phyloP scores from a whole-genome alignment of 2,888 invertebrate genomes.

The Tetragonula carbonaria region DNA sequence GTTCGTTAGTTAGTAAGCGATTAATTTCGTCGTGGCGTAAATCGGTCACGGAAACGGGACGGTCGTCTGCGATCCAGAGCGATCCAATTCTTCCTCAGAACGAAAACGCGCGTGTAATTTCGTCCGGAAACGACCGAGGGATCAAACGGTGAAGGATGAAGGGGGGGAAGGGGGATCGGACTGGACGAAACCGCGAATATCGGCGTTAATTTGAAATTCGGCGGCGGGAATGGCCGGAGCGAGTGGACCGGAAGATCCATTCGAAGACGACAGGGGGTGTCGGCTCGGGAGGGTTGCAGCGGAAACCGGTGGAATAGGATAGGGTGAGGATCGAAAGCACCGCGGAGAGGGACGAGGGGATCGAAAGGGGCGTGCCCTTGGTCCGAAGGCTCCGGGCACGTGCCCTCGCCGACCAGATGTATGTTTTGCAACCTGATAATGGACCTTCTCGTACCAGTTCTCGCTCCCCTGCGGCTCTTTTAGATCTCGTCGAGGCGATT shows the following conservation, averaged over 20 bases:
- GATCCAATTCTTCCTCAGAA: neutral
- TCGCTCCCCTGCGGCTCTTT: slow-evolving; percentile 80
- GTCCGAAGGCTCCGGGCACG: slow-evolving; percentile 77
- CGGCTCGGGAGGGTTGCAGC: slow-evolving; percentile 48
- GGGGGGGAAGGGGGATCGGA: neutral
- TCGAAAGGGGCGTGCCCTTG: slow-evolving; percentile 75
- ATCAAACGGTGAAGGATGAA: neutral
- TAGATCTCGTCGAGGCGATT: slow-evolving; percentile 80
- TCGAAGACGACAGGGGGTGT: slow-evolving; percentile 46
- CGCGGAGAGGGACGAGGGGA: slow-evolving; percentile 57
- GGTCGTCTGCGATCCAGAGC: neutral
- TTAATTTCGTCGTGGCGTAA: slow-evolving; percentile 36
- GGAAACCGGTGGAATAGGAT: neutral
- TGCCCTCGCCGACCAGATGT: slow-evolving; percentile 81
- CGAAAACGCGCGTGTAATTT: neutral
- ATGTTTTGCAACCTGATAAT: slow-evolving; percentile 83
- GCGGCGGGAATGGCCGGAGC: neutral
- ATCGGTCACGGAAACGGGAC: slow-evolving; percentile 22
- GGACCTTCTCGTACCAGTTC: slow-evolving; percentile 78
- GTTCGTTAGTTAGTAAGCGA: slow-evolving; percentile 36
- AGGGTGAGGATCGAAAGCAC: slow-evolving; percentile 24
- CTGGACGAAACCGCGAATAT: neutral
- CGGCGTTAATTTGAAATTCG: neutral
- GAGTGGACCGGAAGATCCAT: slow-evolving; percentile 29
- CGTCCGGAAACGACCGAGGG: neutral